These are phyloP conservation scores for Peromyscus nudipes DNA, from an alignment of 2,797 vertebrate species.

Conservation along the genomic window DNA sequence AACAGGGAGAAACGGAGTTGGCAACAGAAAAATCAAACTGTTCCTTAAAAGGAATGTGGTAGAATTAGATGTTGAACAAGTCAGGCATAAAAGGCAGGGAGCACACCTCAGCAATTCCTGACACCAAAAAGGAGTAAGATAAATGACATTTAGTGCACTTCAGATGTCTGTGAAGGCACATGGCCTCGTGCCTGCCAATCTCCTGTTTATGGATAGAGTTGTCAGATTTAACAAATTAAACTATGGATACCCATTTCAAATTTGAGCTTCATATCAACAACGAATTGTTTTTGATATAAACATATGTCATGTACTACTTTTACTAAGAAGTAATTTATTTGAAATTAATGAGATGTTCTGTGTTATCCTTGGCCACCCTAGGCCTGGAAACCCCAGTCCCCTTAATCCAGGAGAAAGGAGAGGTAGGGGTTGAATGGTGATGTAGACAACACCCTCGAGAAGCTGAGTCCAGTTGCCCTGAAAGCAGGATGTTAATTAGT, in stretches of 20 bases:
- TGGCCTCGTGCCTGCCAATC: background rate
- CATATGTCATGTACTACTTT: background rate
- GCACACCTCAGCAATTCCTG: background rate
- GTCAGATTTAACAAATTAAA: constrained; percentile 64
- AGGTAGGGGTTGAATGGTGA: background rate
- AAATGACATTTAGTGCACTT: background rate
- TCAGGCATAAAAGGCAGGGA: background rate
- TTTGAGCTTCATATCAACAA: constrained; percentile 36
- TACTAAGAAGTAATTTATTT: background rate
- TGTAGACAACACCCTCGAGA: background rate
- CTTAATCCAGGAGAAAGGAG: background rate
- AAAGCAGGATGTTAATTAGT: background rate
- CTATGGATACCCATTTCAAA: constrained; percentile 19
- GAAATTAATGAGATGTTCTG: constrained; percentile 22
- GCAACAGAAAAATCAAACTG: background rate
- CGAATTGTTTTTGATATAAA: constrained; percentile 47
- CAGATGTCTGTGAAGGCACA: background rate
- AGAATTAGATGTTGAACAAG: constrained; percentile 27
- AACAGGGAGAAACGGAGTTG: background rate
- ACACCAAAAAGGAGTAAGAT: background rate
- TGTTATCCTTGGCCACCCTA: background rate
- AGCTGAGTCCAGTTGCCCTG: background rate
- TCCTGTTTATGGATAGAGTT: constrained; percentile 28
- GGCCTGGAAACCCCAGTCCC: background rate
- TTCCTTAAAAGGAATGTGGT: constrained; percentile 45